A percentile compares a stretch with the other conserved stretches of the same genome.
Conservation (phyloP, 2,113 vertebrate species). For the Nycticryphes semicollaris region DNA sequence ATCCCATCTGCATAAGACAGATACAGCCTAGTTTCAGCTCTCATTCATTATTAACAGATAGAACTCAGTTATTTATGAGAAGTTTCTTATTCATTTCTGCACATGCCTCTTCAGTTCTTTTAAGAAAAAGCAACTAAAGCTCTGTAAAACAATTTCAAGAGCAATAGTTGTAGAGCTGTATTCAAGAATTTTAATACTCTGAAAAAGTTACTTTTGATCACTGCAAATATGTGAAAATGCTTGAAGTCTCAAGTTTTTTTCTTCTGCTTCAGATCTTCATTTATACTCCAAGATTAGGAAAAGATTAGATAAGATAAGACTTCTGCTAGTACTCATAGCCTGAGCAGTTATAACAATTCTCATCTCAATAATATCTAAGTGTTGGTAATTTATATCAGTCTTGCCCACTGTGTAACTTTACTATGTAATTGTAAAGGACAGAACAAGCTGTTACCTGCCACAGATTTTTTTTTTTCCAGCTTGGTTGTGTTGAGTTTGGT, state of each 20-base stretch:
- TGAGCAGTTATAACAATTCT: neutral
- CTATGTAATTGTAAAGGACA: neutral
- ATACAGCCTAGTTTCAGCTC: slow-evolving; percentile 2
- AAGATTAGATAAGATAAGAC: neutral
- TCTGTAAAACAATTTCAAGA: neutral
- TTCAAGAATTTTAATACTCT: neutral
- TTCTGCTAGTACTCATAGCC: neutral
- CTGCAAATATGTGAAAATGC: neutral
- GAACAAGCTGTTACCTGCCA: neutral
- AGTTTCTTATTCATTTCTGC: neutral
- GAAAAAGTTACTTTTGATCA: neutral
- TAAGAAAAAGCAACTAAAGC: neutral
- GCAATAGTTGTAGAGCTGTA: neutral
- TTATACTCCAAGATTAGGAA: neutral
- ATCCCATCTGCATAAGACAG: slow-evolving; percentile 32
- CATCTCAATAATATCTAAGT: neutral
- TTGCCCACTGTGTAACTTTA: neutral
- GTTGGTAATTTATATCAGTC: neutral
- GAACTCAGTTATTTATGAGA: slow-evolving; percentile 27
- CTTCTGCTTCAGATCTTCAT: neutral
- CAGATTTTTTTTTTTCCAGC: neutral
- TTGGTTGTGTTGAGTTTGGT: neutral
- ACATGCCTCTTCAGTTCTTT: neutral
- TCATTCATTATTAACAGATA: slow-evolving; percentile 31
- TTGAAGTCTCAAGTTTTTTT: neutral